A percentile compares a stretch with the other conserved stretches of the same genome.
Conservation (phyloP, 37 sponge, comb jelly and placozoan species). For the Aplysina aerophoba region DNA sequence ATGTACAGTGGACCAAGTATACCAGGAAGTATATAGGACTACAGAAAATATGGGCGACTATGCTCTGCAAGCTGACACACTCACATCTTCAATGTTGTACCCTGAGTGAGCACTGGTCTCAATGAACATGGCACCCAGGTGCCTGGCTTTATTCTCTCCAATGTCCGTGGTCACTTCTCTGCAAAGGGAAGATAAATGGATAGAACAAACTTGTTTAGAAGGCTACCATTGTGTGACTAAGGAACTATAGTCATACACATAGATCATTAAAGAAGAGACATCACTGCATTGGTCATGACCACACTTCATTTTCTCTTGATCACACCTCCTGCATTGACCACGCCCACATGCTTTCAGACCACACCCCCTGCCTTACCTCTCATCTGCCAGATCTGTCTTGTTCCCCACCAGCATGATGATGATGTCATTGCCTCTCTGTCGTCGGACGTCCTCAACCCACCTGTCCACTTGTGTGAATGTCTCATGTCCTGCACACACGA, state of each 20-base stretch:
- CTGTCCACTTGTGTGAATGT: constrained; percentile 95
- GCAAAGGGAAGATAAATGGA: not conserved
- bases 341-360: not conserved
- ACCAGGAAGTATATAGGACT: too few relatives aligned
- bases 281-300: not conserved
- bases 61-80: too few relatives aligned
- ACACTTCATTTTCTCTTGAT: too few relatives aligned
- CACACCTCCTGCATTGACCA: too few relatives aligned
- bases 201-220: too few relatives aligned
- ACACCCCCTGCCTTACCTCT: constrained; percentile 51
- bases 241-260: too few relatives aligned
- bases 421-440: constrained; percentile 95
- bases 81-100: constrained; percentile 98
- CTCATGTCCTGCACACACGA: constrained; percentile 70
- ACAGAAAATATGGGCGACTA: too few relatives aligned
- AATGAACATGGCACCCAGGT: constrained; percentile 97
- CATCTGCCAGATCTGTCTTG: constrained; percentile 98
- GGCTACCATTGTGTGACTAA: too few relatives aligned
- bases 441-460: constrained; percentile 97
- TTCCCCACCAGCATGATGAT: constrained; percentile 99
- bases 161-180: constrained; percentile 97
- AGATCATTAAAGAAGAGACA: not conserved
- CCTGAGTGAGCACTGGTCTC: constrained; percentile 99
- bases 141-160: constrained; percentile 97
- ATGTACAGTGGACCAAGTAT: too few relatives aligned